phyloP scores from a whole-genome alignment of 2,113 vertebrate species.

The Xenopus laevis region DNA sequence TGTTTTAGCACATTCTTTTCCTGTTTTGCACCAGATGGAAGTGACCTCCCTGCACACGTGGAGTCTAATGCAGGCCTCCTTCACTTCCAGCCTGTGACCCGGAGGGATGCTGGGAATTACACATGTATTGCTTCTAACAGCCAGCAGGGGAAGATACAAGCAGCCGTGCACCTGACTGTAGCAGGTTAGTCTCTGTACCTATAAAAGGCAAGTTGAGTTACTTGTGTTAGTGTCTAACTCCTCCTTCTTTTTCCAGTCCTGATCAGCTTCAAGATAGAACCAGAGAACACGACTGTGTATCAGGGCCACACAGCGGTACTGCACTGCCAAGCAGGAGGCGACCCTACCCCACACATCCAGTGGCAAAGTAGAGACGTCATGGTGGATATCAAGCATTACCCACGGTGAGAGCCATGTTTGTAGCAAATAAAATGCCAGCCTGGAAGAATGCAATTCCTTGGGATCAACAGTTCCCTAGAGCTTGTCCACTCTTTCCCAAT shows the following conservation, averaged over 20 bases:
- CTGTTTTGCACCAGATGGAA: conserved; percentile 70
- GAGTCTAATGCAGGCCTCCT: conserved; percentile 77
- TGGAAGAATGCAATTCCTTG: too few species aligned
- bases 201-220: too few species aligned
- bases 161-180: conserved; percentile 81
- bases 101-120: conserved; percentile 85
- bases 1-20: too few species aligned
- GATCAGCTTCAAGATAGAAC: conserved; percentile 84
- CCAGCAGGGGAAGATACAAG: conserved; percentile 87
- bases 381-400: conserved; percentile 69
- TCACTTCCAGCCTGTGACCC: conserved; percentile 82
- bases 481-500: too few species aligned
- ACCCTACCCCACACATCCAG: conserved; percentile 85
- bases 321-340: conserved; percentile 89
- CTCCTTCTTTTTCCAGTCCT: conserved; percentile 68
- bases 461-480: too few species aligned
- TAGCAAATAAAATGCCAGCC: too few species aligned
- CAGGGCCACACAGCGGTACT: conserved; percentile 89
- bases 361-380: conserved; percentile 91
- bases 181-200: conserved; percentile 70
- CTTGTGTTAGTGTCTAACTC: neutral
- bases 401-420: conserved; percentile 64
- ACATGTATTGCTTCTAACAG: conserved; percentile 88
- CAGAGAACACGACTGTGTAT: conserved; percentile 89
- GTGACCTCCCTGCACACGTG: conserved; percentile 74